phyloP scores from a whole-genome alignment of 1,140 invertebrate genomes.

The Drosophila baimaii region DNA sequence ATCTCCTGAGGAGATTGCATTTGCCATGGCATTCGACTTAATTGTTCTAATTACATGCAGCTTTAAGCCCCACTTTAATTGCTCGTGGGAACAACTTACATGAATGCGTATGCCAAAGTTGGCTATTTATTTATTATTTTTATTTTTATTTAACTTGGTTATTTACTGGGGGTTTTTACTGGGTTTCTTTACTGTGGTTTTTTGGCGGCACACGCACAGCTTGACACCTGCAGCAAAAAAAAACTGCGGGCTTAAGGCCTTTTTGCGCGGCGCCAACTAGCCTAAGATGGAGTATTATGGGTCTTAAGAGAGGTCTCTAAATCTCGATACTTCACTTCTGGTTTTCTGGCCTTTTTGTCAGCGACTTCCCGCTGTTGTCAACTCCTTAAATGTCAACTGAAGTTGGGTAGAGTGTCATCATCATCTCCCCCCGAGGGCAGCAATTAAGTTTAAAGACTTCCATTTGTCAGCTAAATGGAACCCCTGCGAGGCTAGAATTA shows the following conservation, averaged over 20 bases:
- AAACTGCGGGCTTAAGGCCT: slow-evolving; percentile 26
- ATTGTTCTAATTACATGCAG: slow-evolving; percentile 77
- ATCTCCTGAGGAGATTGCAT: slow-evolving; percentile 50
- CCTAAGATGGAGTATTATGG: slow-evolving; percentile 15
- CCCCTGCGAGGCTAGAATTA: background rate
- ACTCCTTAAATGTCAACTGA: slow-evolving; percentile 62
- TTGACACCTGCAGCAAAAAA: slow-evolving; percentile 67
- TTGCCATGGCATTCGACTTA: slow-evolving; percentile 59
- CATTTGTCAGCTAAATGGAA: slow-evolving; percentile 44
- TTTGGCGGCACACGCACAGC: slow-evolving; percentile 73
- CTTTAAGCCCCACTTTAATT: slow-evolving; percentile 47
- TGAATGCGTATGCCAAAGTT: slow-evolving; percentile 37
- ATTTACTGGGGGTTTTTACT: slow-evolving; percentile 18
- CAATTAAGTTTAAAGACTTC: slow-evolving; percentile 40
- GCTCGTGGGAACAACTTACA: slow-evolving; percentile 72
- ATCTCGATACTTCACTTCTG: slow-evolving; percentile 19
- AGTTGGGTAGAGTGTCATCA: slow-evolving; percentile 40
- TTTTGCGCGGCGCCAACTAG: slow-evolving; percentile 31
- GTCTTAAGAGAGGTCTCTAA: slow-evolving; percentile 5
- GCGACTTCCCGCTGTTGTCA: slow-evolving; percentile 65
- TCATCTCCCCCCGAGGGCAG: background rate
- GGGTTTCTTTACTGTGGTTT: too few relatives aligned
- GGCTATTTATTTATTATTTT: slow-evolving; percentile 13
- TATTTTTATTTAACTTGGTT: slow-evolving; percentile 12
- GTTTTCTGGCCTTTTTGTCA: slow-evolving; percentile 53